Evolutionary conservation across 2,888 invertebrate genomes (phyloP).

Genomic region (Dicycla oo): DNA sequence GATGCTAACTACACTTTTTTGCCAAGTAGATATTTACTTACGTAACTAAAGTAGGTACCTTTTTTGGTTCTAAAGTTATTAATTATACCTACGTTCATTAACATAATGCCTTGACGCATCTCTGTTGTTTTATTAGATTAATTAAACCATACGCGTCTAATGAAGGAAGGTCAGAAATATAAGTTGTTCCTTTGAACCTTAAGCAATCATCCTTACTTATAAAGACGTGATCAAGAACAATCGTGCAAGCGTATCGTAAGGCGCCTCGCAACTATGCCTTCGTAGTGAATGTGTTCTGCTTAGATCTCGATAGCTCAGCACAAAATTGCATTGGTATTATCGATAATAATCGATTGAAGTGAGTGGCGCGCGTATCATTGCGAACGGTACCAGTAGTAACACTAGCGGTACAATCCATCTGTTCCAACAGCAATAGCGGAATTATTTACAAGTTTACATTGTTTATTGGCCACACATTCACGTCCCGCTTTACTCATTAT

Average conservation of each 20-base stretch:
- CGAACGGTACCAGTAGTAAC: constrained; percentile 82
- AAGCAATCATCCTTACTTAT: constrained; percentile 48
- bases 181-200: constrained; percentile 49
- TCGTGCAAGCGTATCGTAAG: constrained; percentile 25
- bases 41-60: neutral
- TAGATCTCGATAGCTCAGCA: constrained; percentile 69
- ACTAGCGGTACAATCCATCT: constrained; percentile 82
- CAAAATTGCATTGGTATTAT: constrained; percentile 78
- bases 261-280: constrained; percentile 20
- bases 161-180: constrained; percentile 22
- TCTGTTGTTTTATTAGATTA: constrained; percentile 6
- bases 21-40: neutral
- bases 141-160: constrained; percentile 10
- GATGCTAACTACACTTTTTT: constrained; percentile 4
- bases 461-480: constrained; percentile 63
- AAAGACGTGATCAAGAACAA: constrained; percentile 56
- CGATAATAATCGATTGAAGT: constrained; percentile 78
- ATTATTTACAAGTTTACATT: constrained; percentile 61
- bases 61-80: neutral
- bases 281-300: constrained; percentile 61
- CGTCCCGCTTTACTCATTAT: constrained; percentile 59
- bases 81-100: neutral
- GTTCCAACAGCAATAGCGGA: constrained; percentile 75
- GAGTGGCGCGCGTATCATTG: constrained; percentile 75
- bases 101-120: neutral